Evolutionary conservation across 1,140 invertebrate genomes (phyloP).

Genomic region (Drosophila nasuta): DNA sequence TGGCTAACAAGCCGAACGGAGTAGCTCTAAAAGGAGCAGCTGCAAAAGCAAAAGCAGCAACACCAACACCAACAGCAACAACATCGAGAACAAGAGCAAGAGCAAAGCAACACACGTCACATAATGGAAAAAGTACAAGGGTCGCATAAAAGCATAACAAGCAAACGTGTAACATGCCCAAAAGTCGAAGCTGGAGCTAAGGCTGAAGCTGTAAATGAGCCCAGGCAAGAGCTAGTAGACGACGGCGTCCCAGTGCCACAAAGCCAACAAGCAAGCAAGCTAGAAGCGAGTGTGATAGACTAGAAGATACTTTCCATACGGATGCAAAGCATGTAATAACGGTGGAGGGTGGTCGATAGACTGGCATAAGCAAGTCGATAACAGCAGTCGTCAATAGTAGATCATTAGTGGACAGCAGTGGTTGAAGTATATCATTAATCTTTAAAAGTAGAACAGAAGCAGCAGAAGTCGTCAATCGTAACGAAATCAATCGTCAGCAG

Average conservation of each 20-base stretch:
- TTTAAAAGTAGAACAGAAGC: too few relatives aligned
- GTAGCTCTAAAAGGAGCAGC: not conserved
- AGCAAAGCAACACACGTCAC: conserved; percentile 29
- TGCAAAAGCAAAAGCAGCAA: not conserved
- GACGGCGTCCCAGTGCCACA: too few relatives aligned
- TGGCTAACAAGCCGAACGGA: conserved; percentile 23
- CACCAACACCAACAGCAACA: not conserved
- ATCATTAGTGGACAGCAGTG: too few relatives aligned
- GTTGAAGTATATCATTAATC: too few relatives aligned
- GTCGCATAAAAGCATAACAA: conserved; percentile 75
- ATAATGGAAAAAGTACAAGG: conserved; percentile 76
- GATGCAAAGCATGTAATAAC: too few relatives aligned
- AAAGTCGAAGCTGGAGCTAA: conserved; percentile 67
- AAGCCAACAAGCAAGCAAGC: conserved; percentile 21
- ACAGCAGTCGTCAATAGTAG: too few relatives aligned
- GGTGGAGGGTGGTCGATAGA: too few relatives aligned
- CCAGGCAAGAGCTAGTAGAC: conserved; percentile 36
- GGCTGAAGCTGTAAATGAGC: conserved; percentile 73
- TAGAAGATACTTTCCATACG: too few relatives aligned
- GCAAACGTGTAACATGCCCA: conserved; percentile 70
- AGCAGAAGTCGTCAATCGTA: too few relatives aligned
- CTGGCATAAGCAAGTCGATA: too few relatives aligned
- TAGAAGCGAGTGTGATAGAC: not conserved
- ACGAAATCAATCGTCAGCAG: too few relatives aligned
- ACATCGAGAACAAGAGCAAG: conserved; percentile 7